These are phyloP conservation scores for Sceloporus undulatus DNA, from an alignment of 2,113 vertebrate species.

Conservation along the genomic window DNA sequence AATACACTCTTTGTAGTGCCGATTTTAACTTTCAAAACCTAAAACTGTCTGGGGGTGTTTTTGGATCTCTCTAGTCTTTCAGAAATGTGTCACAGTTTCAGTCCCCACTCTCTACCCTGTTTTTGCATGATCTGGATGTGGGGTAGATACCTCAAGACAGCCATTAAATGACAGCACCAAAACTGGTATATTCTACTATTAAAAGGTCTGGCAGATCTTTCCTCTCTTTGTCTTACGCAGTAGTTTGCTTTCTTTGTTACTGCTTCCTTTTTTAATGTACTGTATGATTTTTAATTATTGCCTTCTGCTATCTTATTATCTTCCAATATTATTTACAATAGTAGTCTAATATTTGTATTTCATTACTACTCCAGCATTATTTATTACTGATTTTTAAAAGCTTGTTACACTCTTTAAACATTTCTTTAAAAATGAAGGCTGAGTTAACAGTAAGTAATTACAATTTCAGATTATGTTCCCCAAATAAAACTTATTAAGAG, in stretches of 20 bases:
- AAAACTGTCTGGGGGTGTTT: background rate
- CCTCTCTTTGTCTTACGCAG: background rate
- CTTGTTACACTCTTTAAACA: background rate
- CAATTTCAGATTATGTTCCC: fast-evolving
- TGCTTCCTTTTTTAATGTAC: background rate
- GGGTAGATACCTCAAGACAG: background rate
- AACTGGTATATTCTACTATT: background rate
- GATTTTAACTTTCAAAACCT: background rate
- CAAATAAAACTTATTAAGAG: background rate
- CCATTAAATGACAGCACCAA: background rate
- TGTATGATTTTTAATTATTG: background rate
- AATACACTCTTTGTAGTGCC: background rate
- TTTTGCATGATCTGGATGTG: background rate
- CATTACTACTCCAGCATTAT: background rate
- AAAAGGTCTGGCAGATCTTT: background rate
- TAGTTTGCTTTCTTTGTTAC: background rate
- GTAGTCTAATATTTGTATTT: background rate
- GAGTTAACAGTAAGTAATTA: background rate
- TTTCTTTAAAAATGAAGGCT: background rate
- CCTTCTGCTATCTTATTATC: background rate
- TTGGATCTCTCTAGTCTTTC: background rate
- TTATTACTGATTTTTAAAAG: background rate
- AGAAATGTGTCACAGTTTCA: background rate
- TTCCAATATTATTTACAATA: too few species aligned
- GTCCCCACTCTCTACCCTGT: background rate